A percentile compares a stretch with the other conserved stretches of the same genome.
These are phyloP conservation scores for Plagiodera versicolora DNA, from an alignment of 2,888 invertebrate species.

Conservation along the genomic window DNA sequence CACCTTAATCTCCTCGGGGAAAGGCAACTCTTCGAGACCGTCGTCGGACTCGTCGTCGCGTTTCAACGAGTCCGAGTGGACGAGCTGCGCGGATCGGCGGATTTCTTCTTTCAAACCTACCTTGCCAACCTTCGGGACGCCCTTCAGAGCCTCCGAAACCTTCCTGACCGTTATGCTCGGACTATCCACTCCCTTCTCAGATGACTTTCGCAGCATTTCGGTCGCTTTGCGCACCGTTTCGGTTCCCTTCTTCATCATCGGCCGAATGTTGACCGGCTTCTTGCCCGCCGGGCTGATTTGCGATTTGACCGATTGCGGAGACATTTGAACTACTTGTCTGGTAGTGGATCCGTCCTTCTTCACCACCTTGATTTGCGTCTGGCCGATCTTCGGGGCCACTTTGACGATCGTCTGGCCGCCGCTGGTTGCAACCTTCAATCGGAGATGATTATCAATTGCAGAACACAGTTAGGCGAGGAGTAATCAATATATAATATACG, in stretches of 20 bases:
- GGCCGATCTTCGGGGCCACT: constrained; percentile 58
- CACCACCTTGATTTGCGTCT: constrained; percentile 57
- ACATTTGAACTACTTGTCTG: constrained; percentile 40
- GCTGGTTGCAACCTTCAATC: constrained; percentile 40
- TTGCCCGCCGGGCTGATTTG: constrained; percentile 17
- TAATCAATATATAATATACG: too few species aligned
- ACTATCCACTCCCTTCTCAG: not conserved
- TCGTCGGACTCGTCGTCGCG: constrained; percentile 52
- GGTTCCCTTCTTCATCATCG: constrained; percentile 17
- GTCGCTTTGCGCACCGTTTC: not conserved
- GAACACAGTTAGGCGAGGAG: too few species aligned
- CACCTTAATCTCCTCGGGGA: constrained; percentile 60
- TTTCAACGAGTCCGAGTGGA: constrained; percentile 9
- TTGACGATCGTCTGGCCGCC: constrained; percentile 52
- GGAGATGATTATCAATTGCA: too few species aligned
- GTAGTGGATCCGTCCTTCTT: constrained; percentile 44
- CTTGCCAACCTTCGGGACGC: not conserved
- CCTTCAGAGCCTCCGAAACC: not conserved
- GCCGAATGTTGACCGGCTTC: constrained; percentile 20
- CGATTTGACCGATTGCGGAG: constrained; percentile 26
- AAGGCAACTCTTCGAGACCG: constrained; percentile 68
- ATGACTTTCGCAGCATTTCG: not conserved
- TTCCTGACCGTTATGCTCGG: not conserved
- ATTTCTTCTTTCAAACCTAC: not conserved
- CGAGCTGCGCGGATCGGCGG: not conserved